Evolutionary conservation across 2,888 invertebrate species (phyloP), one percentile per base, ranked within the genome.

Genomic region (Acanthacorydalis orientalis): DNA sequence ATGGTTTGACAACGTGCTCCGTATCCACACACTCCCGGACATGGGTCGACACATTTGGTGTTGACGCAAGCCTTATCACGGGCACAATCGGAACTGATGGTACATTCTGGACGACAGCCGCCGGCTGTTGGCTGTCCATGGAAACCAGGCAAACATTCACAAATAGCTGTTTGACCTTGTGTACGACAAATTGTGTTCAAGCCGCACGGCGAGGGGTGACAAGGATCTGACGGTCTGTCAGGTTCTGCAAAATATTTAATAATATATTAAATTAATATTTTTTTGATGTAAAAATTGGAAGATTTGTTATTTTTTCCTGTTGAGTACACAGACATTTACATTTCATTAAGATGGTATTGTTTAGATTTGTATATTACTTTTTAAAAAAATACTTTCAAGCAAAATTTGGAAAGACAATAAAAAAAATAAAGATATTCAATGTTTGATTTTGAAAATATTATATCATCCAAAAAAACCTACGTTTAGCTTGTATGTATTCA

Each of bases 31-130:
- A 82, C 77, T 35, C 86, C 85, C 14, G 75, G 74, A 56, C 89
- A 90, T 35, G 88, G 87, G 58, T 89, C 80, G 6, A 77, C 68
- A 57, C 89, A 90, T 63, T 80, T 86, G 52, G 79, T 78, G 58
- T 83, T 83, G 4, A 81, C 75, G 57, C 90, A 90, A 8, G 86
- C 81, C 57, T 74, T 74, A 53, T 83, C 70, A 52, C 76, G 75
- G 32, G 82, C 68, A 59, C 89, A 89, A 57, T 88, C 89, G 0
- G 85, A 77, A 60, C 82, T 86, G 6, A 86, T 76, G 11, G 85
- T 75, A 64, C 89, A 89, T 64, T 89, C 88, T 0, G 88, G 85
- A 56, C 81, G 71, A 59, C 89, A 90, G 12, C 82, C 79, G 38
- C 78, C 78, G 2, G 70, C 69, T 9, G 71, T 71, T 49, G 89